Evolutionary conservation across 2,113 vertebrate genomes (phyloP).

Genomic region (Engraulis encrasicolus): DNA sequence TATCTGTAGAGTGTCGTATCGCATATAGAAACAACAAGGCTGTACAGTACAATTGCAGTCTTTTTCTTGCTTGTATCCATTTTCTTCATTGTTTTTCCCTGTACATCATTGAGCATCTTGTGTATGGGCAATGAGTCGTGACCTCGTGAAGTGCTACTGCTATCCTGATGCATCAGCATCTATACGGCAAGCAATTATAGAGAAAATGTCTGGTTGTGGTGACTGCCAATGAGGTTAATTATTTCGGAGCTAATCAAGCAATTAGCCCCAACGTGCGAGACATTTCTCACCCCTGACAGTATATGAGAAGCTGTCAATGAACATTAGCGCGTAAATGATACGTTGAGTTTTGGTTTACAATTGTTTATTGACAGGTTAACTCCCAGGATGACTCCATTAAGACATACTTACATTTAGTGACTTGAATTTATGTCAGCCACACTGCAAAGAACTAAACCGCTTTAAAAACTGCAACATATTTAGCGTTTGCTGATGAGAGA

Average conservation of each 20-base stretch:
- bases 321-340: constrained; percentile 7
- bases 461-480: too few relatives aligned
- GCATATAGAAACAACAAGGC: too few relatives aligned
- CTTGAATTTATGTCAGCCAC: too few relatives aligned
- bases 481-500: too few relatives aligned
- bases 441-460: too few relatives aligned
- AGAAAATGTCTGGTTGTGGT: constrained; percentile 14
- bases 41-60: background rate
- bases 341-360: background rate
- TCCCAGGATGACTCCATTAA: background rate
- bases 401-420: background rate
- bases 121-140: background rate
- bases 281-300: background rate
- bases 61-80: background rate
- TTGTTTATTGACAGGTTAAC: constrained; percentile 1
- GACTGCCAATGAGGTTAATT: constrained; percentile 10
- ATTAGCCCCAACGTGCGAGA: background rate
- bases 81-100: background rate
- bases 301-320: constrained; percentile 3
- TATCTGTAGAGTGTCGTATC: background rate
- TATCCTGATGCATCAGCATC: constrained; percentile 16
- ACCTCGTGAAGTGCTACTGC: background rate
- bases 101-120: background rate
- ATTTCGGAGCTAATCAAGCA: constrained; percentile 19
- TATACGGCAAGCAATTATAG: background rate